Conservation (phyloP, 2,797 vertebrate species). For the Anguilla pacifica region DNA sequence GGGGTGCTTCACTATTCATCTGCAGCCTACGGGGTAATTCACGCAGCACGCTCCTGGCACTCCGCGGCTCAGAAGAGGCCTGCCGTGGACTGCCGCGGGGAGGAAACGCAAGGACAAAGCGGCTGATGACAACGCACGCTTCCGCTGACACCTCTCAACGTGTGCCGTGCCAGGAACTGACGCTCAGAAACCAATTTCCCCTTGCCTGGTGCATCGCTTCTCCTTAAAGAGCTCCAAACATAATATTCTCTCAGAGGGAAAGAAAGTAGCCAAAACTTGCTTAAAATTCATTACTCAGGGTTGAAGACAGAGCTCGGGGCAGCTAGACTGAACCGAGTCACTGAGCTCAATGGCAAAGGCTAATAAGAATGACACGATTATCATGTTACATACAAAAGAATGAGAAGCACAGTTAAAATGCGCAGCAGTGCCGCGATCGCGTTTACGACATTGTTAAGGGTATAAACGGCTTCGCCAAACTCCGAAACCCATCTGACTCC, state of each 20-base stretch:
- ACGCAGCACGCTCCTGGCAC: not conserved
- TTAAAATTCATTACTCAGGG: not conserved
- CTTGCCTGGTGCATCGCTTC: not conserved
- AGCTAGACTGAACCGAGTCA: not conserved
- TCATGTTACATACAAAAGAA: not conserved
- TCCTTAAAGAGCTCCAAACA: not conserved
- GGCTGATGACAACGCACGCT: not conserved
- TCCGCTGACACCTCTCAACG: not conserved
- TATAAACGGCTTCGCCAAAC: not conserved
- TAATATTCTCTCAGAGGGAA: not conserved
- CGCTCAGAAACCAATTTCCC: not conserved
- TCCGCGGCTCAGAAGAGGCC: not conserved
- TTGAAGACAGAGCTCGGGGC: not conserved
- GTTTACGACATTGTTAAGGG: not conserved
- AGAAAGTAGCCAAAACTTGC: not conserved
- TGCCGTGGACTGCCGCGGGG: not conserved
- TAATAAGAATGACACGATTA: not conserved
- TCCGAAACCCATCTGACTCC: not conserved
- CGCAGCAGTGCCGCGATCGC: not conserved
- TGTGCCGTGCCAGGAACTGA: not conserved
- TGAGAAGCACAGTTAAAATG: not conserved
- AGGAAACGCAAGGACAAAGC: not conserved
- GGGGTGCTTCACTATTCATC: not conserved
- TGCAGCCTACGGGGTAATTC: not conserved
- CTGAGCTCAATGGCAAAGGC: not conserved